Evolutionary conservation across 1,140 invertebrate genomes (phyloP), one percentile per base, ranked within the genome.

Genomic region (Ditylenchus dipsaci): DNA sequence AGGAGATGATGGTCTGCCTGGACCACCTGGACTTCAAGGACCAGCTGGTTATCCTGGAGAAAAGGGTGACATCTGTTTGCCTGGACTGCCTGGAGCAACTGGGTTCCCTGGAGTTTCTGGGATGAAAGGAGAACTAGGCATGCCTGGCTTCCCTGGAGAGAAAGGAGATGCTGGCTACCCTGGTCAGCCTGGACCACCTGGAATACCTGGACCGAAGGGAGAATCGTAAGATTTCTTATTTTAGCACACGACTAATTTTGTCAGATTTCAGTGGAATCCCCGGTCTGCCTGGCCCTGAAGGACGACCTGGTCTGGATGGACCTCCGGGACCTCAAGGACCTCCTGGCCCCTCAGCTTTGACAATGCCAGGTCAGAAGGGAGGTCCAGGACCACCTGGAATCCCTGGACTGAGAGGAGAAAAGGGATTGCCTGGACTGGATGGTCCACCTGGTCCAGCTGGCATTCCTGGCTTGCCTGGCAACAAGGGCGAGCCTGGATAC

Each of bases 361-460:
- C 67, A 23, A 64, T 63, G 68, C 78, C 73, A 26, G 88, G 88
- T 65, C 70, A 80, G 19, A 82, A 84, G 75, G 89, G 89, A 53
- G 71, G 69, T 19, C 77, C 77, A 45, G 80, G 80, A 63, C 63
- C 68, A 29, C 69, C 69, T 17, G 74, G 74, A 26, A 5, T 59
- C 8, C 75, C 75, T 27, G 73, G 76, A 26, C 17, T 61, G 38
- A 29, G 23, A 21, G 71, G 68, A 65, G 47, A 59, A 45, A 71
- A 74, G 67, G 89, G 88, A 30, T n/a, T 73, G 56, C 68, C 81
- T 8, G 88, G 87, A 9, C 45, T 73, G 23, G 73, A 82, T 70
- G 84, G 84, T 23, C 71, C 72, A 9, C 78, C 80, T 63, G 84
- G 84, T 53, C 63, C 69, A 61, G 65, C 84, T 26, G 89, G 76